phyloP scores from a whole-genome alignment of 2,797 vertebrate species.

The Notamacropus eugenii region DNA sequence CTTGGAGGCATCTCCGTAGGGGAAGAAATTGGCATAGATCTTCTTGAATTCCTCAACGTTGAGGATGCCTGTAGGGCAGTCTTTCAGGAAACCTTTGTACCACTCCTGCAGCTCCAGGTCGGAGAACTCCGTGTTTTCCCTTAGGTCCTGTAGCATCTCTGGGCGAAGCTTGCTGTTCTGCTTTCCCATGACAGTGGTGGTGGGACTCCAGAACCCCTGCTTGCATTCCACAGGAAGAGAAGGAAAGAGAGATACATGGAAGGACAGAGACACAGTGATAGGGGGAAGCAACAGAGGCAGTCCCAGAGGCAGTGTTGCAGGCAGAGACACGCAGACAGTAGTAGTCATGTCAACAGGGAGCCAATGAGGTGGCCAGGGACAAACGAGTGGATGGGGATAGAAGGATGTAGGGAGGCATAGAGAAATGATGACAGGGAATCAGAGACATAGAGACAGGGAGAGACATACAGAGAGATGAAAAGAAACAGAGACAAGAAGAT shows the following conservation, averaged over 20 bases:
- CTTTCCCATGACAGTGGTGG: constrained; percentile 84
- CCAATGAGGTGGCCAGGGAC: background rate
- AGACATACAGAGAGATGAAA: no score
- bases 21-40: constrained; percentile 91
- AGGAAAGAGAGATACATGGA: background rate
- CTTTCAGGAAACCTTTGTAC: constrained; percentile 91
- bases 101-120: constrained; percentile 90
- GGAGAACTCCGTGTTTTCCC: constrained; percentile 89
- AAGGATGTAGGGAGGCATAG: background rate
- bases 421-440: background rate
- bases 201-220: constrained; percentile 58
- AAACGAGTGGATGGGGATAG: background rate
- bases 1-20: constrained; percentile 88
- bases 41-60: constrained; percentile 91
- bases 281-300: constrained; percentile 36
- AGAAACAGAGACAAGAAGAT: background rate
- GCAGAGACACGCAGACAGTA: background rate
- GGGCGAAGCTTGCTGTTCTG: constrained; percentile 90
- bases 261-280: background rate
- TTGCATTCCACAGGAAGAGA: constrained; percentile 50
- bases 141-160: constrained; percentile 89
- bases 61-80: constrained; percentile 89
- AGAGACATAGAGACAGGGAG: no score
- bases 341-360: background rate
- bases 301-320: background rate